Conservation (phyloP, 2,797 vertebrate genomes). For the Tragelaphus oryx region DNA sequence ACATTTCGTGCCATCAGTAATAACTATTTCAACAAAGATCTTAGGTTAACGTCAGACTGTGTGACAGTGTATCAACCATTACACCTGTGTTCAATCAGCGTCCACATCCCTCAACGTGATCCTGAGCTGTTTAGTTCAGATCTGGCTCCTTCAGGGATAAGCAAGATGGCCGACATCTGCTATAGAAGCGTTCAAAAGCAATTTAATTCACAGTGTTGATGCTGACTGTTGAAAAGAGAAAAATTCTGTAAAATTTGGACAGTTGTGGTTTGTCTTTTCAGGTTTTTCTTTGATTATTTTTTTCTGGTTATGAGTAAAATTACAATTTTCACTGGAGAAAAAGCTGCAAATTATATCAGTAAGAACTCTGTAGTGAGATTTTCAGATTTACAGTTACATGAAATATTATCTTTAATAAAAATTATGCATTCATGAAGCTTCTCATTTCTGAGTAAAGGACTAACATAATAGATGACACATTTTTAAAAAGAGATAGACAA, state of each 20-base stretch:
- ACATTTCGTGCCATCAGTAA: conserved; percentile 96
- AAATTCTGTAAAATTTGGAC: conserved; percentile 76
- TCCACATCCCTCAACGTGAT: conserved; percentile 79
- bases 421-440: background rate
- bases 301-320: conserved; percentile 55
- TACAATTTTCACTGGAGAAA: background rate
- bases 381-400: background rate
- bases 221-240: conserved; percentile 79
- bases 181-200: conserved; percentile 85
- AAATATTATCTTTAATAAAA: background rate
- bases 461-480: background rate
- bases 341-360: background rate
- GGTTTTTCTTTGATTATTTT: conserved; percentile 40
- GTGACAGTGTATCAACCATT: conserved; percentile 92
- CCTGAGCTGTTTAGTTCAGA: conserved; percentile 83
- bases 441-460: background rate
- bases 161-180: conserved; percentile 89
- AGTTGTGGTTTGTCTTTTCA: conserved; percentile 70
- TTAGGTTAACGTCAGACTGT: conserved; percentile 90
- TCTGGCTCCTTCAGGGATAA: conserved; percentile 84
- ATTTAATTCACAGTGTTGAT: conserved; percentile 86
- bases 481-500: background rate
- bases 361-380: conserved; percentile 22
- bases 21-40: conserved; percentile 97
- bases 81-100: conserved; percentile 93